Conservation (phyloP, 2,888 invertebrate species). For the Volucella inflata region DNA sequence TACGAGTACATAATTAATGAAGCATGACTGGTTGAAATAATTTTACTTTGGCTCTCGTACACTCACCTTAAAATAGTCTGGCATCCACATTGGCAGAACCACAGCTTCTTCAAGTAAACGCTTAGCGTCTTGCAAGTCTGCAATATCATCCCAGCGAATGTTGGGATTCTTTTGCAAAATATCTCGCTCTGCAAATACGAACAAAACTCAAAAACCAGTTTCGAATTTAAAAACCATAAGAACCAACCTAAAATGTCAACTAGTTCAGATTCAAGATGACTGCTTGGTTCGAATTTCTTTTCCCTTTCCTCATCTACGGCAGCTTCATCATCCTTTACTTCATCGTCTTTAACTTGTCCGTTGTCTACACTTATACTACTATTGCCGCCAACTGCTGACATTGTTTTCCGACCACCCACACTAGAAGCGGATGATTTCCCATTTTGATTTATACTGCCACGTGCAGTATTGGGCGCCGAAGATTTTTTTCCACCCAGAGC, state of each 20-base stretch:
- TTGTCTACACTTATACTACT: slow-evolving; percentile 69
- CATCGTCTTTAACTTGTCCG: slow-evolving; percentile 85
- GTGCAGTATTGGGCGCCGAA: slow-evolving; percentile 71
- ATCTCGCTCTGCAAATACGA: slow-evolving; percentile 89
- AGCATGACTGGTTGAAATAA: background rate
- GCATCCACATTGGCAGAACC: slow-evolving; percentile 98
- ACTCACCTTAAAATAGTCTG: slow-evolving; percentile 96
- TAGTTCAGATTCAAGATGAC: slow-evolving; percentile 93
- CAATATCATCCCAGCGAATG: slow-evolving; percentile 97
- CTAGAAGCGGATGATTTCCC: slow-evolving; percentile 57
- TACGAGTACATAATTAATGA: background rate
- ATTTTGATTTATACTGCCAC: slow-evolving; percentile 73
- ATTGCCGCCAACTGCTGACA: slow-evolving; percentile 27
- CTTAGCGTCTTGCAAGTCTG: slow-evolving; percentile 94
- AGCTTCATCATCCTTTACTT: slow-evolving; percentile 85
- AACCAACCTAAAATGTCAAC: slow-evolving; percentile 93
- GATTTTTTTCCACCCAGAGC: slow-evolving; percentile 76
- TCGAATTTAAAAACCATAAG: background rate
- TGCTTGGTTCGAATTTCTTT: slow-evolving; percentile 92
- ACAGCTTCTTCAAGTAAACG: slow-evolving; percentile 97
- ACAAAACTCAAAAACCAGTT: too few relatives aligned
- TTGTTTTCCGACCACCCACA: slow-evolving; percentile 40
- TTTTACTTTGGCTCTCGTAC: background rate
- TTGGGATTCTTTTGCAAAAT: slow-evolving; percentile 98
- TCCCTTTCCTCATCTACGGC: slow-evolving; percentile 91